phyloP scores from a whole-genome alignment of 2,888 invertebrate species.

The Agrotis ipsilon region DNA sequence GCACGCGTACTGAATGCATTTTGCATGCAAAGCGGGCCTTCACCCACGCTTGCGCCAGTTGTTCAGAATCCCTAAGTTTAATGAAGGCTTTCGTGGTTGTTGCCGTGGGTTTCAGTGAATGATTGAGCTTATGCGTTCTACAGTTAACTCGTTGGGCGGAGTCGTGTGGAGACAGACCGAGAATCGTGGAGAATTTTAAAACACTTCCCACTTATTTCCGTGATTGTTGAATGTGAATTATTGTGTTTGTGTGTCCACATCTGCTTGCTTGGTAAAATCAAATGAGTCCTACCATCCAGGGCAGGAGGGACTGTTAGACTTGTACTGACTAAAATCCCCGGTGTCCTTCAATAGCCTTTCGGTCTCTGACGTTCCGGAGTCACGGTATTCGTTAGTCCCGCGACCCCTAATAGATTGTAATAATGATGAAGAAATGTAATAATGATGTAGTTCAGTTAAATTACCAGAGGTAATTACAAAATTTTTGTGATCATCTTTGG shows the following conservation, averaged over 20 bases:
- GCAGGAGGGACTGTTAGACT: too few relatives aligned
- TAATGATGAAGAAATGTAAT: too few relatives aligned
- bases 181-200: background rate
- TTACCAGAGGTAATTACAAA: too few relatives aligned
- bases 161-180: background rate
- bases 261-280: too few relatives aligned
- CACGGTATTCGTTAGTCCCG: too few relatives aligned
- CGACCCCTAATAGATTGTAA: too few relatives aligned
- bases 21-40: conserved; percentile 50
- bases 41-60: conserved; percentile 48
- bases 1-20: conserved; percentile 48
- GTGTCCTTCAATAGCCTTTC: too few relatives aligned
- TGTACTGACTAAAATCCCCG: too few relatives aligned
- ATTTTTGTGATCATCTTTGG: too few relatives aligned
- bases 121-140: conserved; percentile 39
- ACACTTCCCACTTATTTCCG: background rate
- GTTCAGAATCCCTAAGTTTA: conserved; percentile 50
- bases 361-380: too few relatives aligned
- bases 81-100: conserved; percentile 49
- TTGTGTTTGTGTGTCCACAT: background rate
- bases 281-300: too few relatives aligned
- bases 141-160: conserved; percentile 16
- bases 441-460: too few relatives aligned
- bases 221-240: background rate
- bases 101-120: conserved; percentile 51